Evolutionary conservation across 2,888 invertebrate species (phyloP).

Genomic region (Blastobasis adustella): DNA sequence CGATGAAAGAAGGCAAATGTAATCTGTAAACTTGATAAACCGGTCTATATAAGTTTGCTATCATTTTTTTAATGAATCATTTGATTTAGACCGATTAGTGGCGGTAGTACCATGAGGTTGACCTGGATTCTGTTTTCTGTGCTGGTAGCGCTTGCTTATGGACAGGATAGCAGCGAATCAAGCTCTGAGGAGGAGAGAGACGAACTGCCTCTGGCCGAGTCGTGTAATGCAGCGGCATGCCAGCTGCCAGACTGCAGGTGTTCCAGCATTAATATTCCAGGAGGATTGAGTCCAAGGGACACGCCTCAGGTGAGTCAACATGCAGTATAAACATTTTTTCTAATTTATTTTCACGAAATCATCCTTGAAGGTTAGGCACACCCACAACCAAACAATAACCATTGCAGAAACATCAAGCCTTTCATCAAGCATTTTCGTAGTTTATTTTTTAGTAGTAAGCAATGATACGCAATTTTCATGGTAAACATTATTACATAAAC

Average conservation of each 20-base stretch:
- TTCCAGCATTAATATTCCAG: slow-evolving; percentile 47
- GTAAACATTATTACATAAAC: too few species aligned
- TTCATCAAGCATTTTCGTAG: too few species aligned
- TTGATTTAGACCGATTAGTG: neutral
- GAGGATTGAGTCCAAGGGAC: slow-evolving; percentile 30
- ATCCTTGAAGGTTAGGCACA: too few species aligned
- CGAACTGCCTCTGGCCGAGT: slow-evolving; percentile 15
- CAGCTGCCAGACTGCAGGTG: slow-evolving; percentile 57
- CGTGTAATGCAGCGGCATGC: slow-evolving; percentile 33
- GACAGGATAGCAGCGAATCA: neutral
- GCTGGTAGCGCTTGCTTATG: neutral
- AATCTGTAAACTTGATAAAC: neutral
- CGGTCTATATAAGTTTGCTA: neutral
- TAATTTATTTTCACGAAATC: neutral
- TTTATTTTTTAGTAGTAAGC: too few species aligned
- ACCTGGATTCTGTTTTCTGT: neutral
- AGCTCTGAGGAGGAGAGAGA: neutral
- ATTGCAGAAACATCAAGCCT: too few species aligned
- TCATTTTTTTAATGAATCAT: neutral
- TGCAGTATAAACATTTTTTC: neutral
- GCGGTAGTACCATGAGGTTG: neutral
- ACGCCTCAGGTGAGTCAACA: slow-evolving; percentile 53
- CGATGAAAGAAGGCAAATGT: too few species aligned
- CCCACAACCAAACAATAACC: too few species aligned
- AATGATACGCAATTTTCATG: too few species aligned